These are phyloP conservation scores for Macrotis lagotis DNA, from an alignment of 2,113 vertebrate species.

Conservation along the genomic window DNA sequence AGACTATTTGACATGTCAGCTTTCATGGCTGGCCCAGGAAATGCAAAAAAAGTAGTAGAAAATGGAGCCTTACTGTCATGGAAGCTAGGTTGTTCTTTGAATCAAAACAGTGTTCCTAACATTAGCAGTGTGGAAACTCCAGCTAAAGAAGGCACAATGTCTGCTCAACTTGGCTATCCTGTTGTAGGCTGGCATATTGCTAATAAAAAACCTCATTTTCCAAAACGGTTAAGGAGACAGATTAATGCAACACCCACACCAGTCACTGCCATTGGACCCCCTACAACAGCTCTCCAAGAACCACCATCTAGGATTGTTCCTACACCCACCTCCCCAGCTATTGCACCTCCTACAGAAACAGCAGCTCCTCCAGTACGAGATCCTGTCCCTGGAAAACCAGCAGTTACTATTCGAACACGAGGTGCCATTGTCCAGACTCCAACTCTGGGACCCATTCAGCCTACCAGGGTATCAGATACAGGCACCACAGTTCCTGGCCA, in stretches of 20 bases:
- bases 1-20: conserved; percentile 98
- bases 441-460: conserved; percentile 90
- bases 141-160: conserved; percentile 96
- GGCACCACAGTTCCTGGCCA: conserved; percentile 87
- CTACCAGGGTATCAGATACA: conserved; percentile 91
- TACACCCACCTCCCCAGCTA: conserved; percentile 92
- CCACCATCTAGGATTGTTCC: conserved; percentile 92
- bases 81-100: conserved; percentile 95
- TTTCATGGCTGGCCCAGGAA: conserved; percentile 98
- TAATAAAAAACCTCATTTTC: conserved; percentile 94
- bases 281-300: conserved; percentile 89
- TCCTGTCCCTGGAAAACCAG: conserved; percentile 94
- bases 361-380: conserved; percentile 90
- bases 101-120: conserved; percentile 92
- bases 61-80: conserved; percentile 96
- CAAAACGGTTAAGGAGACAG: conserved; percentile 92
- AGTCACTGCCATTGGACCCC: conserved; percentile 90
- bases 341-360: conserved; percentile 91
- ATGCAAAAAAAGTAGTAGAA: conserved; percentile 97
- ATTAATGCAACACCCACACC: conserved; percentile 96
- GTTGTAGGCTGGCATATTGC: conserved; percentile 99
- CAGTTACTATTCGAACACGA: conserved; percentile 90
- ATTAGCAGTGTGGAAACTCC: conserved; percentile 92
- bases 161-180: conserved; percentile 92
- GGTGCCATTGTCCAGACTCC: conserved; percentile 95